These are phyloP conservation scores for Oegoconia quadripuncta DNA, from an alignment of 2,888 invertebrate species.

Conservation along the genomic window DNA sequence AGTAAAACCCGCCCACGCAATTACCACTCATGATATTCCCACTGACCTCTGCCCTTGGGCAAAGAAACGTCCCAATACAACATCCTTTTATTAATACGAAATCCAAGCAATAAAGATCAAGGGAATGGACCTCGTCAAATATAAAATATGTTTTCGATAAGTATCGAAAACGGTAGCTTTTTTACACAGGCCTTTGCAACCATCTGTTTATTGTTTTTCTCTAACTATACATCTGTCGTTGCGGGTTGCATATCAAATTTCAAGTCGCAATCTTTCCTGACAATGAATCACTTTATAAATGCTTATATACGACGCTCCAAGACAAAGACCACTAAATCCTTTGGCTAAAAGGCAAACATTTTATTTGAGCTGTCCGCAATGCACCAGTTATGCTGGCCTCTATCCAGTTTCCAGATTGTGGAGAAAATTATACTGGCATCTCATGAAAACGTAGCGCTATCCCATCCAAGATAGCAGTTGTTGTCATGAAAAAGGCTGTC, in stretches of 20 bases:
- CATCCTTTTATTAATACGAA: constrained; percentile 32
- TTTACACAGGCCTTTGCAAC: neutral
- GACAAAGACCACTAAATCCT: constrained; percentile 1
- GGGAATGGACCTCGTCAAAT: neutral
- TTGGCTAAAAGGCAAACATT: constrained; percentile 9
- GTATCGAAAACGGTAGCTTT: too few species aligned
- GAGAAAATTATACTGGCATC: constrained; percentile 56
- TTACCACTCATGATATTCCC: constrained; percentile 62
- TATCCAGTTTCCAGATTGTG: constrained; percentile 67
- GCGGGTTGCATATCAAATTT: constrained; percentile 5
- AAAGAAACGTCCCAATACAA: constrained; percentile 33
- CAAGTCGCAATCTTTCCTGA: neutral
- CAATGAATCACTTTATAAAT: constrained; percentile 5
- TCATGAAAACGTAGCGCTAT: constrained; percentile 38
- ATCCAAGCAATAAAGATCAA: constrained; percentile 21
- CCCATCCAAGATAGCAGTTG: constrained; percentile 25
- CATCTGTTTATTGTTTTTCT: neutral
- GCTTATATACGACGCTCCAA: constrained; percentile 1
- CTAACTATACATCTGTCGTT: constrained; percentile 3
- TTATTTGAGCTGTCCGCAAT: constrained; percentile 41
- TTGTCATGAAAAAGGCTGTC: constrained; percentile 21
- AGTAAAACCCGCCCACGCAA: constrained; percentile 72
- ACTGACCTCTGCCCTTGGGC: constrained; percentile 65
- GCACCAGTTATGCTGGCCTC: constrained; percentile 62
- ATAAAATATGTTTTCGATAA: too few species aligned